Evolutionary conservation across 2,113 vertebrate species (phyloP).

Genomic region (Sceloporus undulatus): DNA sequence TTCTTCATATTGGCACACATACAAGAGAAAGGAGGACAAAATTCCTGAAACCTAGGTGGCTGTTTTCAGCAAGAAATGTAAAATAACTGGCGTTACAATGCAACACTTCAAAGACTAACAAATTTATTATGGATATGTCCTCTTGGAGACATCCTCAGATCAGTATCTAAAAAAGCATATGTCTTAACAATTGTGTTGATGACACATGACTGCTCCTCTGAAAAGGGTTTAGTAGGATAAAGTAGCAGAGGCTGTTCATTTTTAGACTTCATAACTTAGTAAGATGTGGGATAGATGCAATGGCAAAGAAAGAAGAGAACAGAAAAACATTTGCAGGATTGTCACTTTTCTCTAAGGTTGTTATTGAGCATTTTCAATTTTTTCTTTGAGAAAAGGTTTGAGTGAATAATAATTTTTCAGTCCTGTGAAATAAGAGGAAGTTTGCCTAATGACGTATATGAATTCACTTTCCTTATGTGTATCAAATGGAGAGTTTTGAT

Average conservation of each 20-base stretch:
- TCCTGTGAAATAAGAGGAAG: not conserved
- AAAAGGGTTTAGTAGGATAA: not conserved
- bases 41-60: not conserved
- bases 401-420: not conserved
- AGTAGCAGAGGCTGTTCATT: accelerated
- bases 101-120: no score
- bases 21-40: not conserved
- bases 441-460: not conserved
- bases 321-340: not conserved
- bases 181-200: no score
- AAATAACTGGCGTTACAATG: constrained; percentile 11
- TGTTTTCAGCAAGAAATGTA: not conserved
- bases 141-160: no score
- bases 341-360: constrained; percentile 27
- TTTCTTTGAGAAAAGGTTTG: constrained; percentile 3
- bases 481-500: not conserved
- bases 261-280: not conserved
- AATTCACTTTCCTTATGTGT: not conserved
- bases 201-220: no score
- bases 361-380: not conserved
- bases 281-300: constrained; percentile 26
- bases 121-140: no score
- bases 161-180: no score
- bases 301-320: constrained; percentile 15
- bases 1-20: not conserved